phyloP scores from a whole-genome alignment of 2,113 vertebrate genomes.

The Asarcornis scutulata region DNA sequence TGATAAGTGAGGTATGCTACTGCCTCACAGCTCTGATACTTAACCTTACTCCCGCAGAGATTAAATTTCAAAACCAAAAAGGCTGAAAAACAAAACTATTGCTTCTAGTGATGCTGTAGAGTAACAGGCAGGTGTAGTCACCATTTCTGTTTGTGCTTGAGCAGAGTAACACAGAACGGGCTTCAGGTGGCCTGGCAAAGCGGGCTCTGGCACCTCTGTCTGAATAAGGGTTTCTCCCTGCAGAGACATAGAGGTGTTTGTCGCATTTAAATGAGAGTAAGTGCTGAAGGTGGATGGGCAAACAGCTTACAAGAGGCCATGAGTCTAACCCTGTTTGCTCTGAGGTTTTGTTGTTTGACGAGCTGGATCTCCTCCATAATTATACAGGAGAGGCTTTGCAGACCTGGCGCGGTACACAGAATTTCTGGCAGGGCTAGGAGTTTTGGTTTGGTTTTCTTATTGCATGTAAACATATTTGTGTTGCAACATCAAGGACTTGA shows the following conservation, averaged over 20 bases:
- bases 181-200: not conserved
- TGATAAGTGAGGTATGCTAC: not conserved
- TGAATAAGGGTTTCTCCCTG: not conserved
- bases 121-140: not conserved
- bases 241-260: not conserved
- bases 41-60: not conserved
- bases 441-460: conserved; percentile 4
- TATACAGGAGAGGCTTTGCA: not conserved
- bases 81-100: not conserved
- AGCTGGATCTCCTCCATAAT: not conserved
- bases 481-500: not conserved
- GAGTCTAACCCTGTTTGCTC: not conserved
- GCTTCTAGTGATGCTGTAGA: not conserved
- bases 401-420: not conserved
- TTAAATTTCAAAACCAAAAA: not conserved
- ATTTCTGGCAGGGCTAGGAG: not conserved
- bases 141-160: not conserved
- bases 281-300: not conserved
- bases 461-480: not conserved
- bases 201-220: not conserved
- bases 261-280: not conserved
- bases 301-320: not conserved
- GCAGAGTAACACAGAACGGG: not conserved
- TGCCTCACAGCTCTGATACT: not conserved
- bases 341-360: conserved; percentile 13